Evolutionary conservation across 2,113 vertebrate species (phyloP).

Genomic region (Aptenodytes forsteri): DNA sequence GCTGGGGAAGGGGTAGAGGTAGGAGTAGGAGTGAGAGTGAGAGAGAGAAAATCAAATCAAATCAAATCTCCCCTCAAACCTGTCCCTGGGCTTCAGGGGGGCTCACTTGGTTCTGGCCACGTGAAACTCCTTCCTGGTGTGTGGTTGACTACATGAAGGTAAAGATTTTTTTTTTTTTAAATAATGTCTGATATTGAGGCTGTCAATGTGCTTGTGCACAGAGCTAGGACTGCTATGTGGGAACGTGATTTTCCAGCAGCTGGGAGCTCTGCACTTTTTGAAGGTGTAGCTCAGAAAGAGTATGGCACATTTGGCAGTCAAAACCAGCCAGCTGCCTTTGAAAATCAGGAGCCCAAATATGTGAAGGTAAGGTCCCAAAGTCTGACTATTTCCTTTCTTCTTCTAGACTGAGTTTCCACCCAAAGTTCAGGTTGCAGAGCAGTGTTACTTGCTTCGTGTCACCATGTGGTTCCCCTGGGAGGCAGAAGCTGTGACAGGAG

Average conservation of each 20-base stretch:
- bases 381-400: not conserved
- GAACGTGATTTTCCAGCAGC: not conserved
- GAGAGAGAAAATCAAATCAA: too few relatives aligned
- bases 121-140: not conserved
- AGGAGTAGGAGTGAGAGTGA: too few relatives aligned
- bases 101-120: not conserved
- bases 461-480: rapidly evolving
- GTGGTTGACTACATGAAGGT: not conserved
- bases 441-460: not conserved
- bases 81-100: not conserved
- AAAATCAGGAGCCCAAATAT: not conserved
- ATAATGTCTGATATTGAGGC: not conserved
- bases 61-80: rapidly evolving
- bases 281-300: not conserved
- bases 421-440: not conserved
- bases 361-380: not conserved
- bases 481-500: not conserved
- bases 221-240: not conserved
- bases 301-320: not conserved
- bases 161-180: not conserved
- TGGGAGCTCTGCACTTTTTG: not conserved
- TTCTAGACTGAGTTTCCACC: not conserved
- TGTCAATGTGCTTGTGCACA: not conserved
- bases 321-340: not conserved
- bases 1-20: not conserved